phyloP scores from a whole-genome alignment of 35 echinoderm and acorn worm genomes.

The Antedon bifida region DNA sequence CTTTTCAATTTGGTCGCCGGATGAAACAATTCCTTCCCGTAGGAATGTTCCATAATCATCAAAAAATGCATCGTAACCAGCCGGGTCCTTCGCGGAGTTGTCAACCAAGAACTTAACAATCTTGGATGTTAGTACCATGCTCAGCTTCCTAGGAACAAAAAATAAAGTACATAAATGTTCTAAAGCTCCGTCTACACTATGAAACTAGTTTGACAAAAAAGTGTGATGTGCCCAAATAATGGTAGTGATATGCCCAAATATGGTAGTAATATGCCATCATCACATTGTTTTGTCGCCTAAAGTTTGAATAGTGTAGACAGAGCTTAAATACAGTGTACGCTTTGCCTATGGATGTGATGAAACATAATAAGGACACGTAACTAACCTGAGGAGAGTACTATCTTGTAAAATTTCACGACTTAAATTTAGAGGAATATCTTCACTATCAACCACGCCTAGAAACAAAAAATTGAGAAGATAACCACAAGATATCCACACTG shows the following conservation, averaged over 20 bases:
- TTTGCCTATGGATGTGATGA: not conserved
- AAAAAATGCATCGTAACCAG: constrained; percentile 74
- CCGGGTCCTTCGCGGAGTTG: constrained; percentile 48
- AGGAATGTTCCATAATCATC: constrained; percentile 77
- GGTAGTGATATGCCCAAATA: no score
- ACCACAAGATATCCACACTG: not conserved
- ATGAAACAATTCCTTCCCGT: constrained; percentile 82
- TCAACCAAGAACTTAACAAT: constrained; percentile 69
- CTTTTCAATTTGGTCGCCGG: constrained; percentile 81
- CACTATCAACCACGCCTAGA: constrained; percentile 92
- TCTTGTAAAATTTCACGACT: constrained; percentile 83
- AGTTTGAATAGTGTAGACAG: no score
- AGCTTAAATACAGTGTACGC: not conserved
- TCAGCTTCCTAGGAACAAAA: constrained; percentile 51
- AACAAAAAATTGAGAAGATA: not conserved
- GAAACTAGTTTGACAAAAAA: no score
- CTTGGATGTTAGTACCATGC: constrained; percentile 56
- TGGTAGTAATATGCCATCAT: no score
- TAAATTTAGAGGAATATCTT: constrained; percentile 92
- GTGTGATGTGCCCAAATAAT: no score
- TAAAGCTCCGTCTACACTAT: no score
- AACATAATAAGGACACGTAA: no score
- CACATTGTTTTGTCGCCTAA: no score
- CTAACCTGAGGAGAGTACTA: constrained; percentile 86
- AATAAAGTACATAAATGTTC: not conserved